Conservation (phyloP, 35 echinoderm and acorn worm species). For the Ptychodera flava region DNA sequence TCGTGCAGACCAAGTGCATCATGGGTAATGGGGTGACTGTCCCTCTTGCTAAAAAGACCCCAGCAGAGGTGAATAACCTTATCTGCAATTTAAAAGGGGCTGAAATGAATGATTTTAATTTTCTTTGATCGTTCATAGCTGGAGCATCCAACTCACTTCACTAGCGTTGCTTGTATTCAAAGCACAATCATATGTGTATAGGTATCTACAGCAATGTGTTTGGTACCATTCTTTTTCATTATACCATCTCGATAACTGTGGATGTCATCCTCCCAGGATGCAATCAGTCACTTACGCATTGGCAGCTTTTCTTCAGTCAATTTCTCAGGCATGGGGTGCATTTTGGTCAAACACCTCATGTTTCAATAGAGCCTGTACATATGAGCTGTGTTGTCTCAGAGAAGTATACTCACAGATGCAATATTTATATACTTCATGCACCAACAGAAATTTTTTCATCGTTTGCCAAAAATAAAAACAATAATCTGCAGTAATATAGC, state of each 20-base stretch:
- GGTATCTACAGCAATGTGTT: background rate
- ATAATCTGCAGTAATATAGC: too few relatives aligned
- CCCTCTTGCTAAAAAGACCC: constrained; percentile 34
- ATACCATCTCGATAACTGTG: background rate
- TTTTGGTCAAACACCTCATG: too few relatives aligned
- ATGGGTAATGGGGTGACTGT: background rate
- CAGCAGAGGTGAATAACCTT: background rate
- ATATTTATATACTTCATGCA: too few relatives aligned
- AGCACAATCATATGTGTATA: background rate
- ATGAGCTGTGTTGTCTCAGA: too few relatives aligned
- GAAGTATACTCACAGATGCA: too few relatives aligned
- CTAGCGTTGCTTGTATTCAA: background rate
- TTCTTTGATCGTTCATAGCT: background rate
- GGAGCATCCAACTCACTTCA: background rate
- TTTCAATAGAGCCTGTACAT: too few relatives aligned
- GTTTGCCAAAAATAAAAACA: too few relatives aligned
- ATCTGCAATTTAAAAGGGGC: background rate
- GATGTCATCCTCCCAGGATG: too few relatives aligned
- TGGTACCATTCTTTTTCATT: background rate
- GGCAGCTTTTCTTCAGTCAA: too few relatives aligned
- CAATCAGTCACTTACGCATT: too few relatives aligned
- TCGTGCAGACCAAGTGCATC: constrained; percentile 20
- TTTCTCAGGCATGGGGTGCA: too few relatives aligned
- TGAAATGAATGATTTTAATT: background rate
- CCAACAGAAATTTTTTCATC: too few relatives aligned